Evolutionary conservation across 2,797 vertebrate species (phyloP), one percentile per base, ranked within the genome.

Genomic region (Microchirus variegatus): DNA sequence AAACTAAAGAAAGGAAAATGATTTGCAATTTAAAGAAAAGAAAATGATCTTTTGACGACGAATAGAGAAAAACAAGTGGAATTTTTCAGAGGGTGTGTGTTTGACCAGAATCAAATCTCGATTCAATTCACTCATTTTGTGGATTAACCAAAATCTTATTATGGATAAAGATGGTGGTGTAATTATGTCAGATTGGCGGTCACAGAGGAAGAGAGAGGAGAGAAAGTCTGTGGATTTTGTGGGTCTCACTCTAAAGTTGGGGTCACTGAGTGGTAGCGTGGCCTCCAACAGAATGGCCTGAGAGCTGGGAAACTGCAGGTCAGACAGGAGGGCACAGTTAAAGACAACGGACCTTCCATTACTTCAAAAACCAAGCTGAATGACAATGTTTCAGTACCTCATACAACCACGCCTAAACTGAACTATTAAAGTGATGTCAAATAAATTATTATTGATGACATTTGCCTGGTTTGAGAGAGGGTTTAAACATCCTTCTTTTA

Each of bases 231-330:
- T 6, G 35, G 3, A 62, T 48, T 31, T 60, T 14, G 65, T 48
- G 53, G 63, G 0, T 87, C 90, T 93, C 91, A 92, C 91, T 90
- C 87, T 90, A 90, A 87, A 91, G 80, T 61, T 46, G 53, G 77
- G 65, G 43, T 91, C 91, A 87, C 66, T 90, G 79, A 84, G 70
- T 53, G 86, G 84, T 10, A 78, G 63, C 35, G 18, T 11, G 75
- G 79, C 75, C 18, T 89, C 87, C 80, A 83, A 59, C 63, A 78
- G 79, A 75, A 79, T 66, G 82, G 73, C 61, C 72, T 53, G 74
- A 81, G 70, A 73, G 70, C 18, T 68, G 72, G 87, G 82, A 43
- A 91, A 85, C 91, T 92, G 88, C 66, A 82, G 81, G 77, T 85
- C 62, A 66, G 75, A 83, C 81, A 80, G 47, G 74, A 61, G 53